phyloP scores from a whole-genome alignment of 2,888 invertebrate species.

The Spisula solida region DNA sequence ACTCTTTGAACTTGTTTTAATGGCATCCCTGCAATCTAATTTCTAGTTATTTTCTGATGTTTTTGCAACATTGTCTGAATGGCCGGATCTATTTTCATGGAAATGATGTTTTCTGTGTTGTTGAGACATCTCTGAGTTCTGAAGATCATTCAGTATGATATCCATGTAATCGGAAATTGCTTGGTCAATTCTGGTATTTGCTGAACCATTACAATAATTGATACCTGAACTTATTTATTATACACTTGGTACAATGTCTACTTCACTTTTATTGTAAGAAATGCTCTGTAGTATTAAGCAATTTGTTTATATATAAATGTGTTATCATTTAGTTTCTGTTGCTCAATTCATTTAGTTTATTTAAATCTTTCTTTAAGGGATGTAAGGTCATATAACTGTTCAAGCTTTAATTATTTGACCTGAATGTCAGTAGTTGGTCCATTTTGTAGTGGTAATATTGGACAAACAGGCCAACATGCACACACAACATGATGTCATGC shows the following conservation, averaged over 20 bases:
- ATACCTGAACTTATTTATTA: neutral
- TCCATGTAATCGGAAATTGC: conserved; percentile 9
- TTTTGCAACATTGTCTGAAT: conserved; percentile 9
- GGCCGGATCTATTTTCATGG: neutral
- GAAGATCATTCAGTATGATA: neutral
- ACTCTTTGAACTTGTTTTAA: neutral
- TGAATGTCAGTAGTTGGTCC: no score
- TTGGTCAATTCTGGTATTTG: neutral
- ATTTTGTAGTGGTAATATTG: no score
- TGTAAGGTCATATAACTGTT: no score
- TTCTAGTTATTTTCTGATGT: conserved; percentile 16
- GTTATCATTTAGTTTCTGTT: neutral
- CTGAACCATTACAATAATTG: neutral
- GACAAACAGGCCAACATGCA: no score
- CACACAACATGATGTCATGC: no score
- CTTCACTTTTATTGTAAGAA: no score
- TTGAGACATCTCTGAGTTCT: neutral
- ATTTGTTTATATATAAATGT: neutral
- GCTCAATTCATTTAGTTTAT: neutral
- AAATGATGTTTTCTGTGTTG: neutral
- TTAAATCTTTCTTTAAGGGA: neutral
- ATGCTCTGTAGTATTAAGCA: neutral
- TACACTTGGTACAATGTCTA: neutral
- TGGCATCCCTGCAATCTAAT: conserved; percentile 15
- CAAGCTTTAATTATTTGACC: no score